These are phyloP conservation scores for Venusia cambrica DNA, from an alignment of 2,888 invertebrate genomes.

Conservation along the genomic window DNA sequence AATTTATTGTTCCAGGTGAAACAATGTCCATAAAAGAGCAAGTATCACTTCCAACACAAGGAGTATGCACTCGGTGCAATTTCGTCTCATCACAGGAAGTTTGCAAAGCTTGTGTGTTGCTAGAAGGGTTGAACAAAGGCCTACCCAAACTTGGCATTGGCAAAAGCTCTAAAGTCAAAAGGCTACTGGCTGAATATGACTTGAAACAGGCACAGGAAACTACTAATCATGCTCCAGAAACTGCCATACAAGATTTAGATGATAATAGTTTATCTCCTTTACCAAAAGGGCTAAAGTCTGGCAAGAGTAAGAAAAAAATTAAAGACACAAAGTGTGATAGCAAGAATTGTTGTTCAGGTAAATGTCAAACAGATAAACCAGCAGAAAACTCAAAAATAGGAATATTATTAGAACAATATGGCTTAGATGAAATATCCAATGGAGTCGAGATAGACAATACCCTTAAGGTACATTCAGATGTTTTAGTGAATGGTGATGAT, in stretches of 20 bases:
- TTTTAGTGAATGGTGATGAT: constrained; percentile 30
- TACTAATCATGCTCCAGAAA: constrained; percentile 30
- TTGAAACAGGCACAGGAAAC: constrained; percentile 49
- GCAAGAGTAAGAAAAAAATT: constrained; percentile 30
- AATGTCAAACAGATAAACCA: constrained; percentile 35
- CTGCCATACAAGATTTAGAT: constrained; percentile 49
- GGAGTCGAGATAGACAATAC: constrained; percentile 11
- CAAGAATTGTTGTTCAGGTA: constrained; percentile 42
- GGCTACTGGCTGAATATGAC: constrained; percentile 79
- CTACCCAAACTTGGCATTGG: constrained; percentile 94
- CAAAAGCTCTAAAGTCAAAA: constrained; percentile 90
- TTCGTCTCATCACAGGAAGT: constrained; percentile 95
- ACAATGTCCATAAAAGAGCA: constrained; percentile 90
- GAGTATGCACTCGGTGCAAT: constrained; percentile 91
- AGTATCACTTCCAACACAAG: constrained; percentile 90
- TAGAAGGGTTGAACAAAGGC: constrained; percentile 97
- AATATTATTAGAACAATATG: constrained; percentile 49
- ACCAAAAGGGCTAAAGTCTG: constrained; percentile 33
- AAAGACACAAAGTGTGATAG: constrained; percentile 24
- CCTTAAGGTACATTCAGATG: constrained; percentile 21
- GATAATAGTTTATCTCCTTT: constrained; percentile 33
- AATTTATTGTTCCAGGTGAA: constrained; percentile 85
- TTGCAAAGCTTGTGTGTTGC: constrained; percentile 97
- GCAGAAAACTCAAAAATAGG: constrained; percentile 49
- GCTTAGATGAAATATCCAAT: constrained; percentile 37